These are phyloP conservation scores for Tethya wilhelma DNA, from an alignment of 37 sponge, comb jelly and placozoan genomes.

Conservation along the genomic window DNA sequence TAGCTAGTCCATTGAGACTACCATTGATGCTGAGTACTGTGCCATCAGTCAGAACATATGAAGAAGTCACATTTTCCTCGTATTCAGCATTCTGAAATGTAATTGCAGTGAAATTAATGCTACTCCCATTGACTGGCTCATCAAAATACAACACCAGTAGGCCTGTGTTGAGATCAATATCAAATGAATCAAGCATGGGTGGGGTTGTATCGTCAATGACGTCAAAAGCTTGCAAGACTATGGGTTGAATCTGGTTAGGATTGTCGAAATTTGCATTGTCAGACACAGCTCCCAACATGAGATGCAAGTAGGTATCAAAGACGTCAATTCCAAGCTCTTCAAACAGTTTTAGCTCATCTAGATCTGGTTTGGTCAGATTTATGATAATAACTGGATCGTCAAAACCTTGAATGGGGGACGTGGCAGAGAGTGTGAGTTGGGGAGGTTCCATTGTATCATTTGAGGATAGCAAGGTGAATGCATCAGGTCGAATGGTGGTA, in stretches of 20 bases:
- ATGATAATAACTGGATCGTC: conserved; percentile 65
- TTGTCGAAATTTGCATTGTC: conserved; percentile 37
- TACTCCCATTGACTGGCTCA: conserved; percentile 81
- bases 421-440: conserved; percentile 18
- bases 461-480: conserved; percentile 13
- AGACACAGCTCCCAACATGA: conserved; percentile 37
- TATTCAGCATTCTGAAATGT: conserved; percentile 52
- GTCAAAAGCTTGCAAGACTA: conserved; percentile 24
- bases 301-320: conserved; percentile 59
- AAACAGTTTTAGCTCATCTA: conserved; percentile 65
- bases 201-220: conserved; percentile 67
- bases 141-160: conserved; percentile 66
- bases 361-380: conserved; percentile 64
- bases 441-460: conserved; percentile 39
- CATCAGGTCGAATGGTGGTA: conserved; percentile 4
- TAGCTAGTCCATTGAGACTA: conserved; percentile 53
- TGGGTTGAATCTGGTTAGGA: conserved; percentile 23
- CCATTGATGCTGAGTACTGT: conserved; percentile 43
- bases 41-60: conserved; percentile 71
- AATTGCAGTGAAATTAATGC: conserved; percentile 45
- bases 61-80: conserved; percentile 34
- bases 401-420: conserved; percentile 12
- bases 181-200: conserved; percentile 56
- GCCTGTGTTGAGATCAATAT: conserved; percentile 66
- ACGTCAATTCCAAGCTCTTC: conserved; percentile 57